These are phyloP conservation scores for Canis aureus DNA, from an alignment of 2,113 vertebrate species.

Conservation along the genomic window DNA sequence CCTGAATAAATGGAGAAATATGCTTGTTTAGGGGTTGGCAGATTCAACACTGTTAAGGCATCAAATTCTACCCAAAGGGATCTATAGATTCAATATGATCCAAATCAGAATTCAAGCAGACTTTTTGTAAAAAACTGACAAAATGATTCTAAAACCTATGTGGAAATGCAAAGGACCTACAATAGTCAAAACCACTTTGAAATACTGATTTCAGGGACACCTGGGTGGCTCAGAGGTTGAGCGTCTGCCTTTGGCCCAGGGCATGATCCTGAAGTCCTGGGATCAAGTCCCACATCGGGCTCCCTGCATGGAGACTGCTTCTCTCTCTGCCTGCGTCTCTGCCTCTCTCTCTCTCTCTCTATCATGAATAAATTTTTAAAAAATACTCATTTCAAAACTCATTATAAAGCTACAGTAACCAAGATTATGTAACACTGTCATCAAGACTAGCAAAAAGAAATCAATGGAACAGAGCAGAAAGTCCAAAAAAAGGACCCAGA, in stretches of 20 bases:
- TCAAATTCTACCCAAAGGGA: neutral
- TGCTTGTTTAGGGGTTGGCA: neutral
- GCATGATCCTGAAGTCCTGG: no score
- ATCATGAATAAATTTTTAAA: no score
- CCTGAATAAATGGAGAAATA: neutral
- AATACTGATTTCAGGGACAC: neutral
- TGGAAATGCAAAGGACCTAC: neutral
- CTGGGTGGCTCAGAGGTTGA: no score
- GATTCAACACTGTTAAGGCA: neutral
- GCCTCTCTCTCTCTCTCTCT: no score
- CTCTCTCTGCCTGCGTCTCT: no score
- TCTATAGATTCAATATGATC: neutral
- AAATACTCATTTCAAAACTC: neutral
- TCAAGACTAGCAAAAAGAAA: neutral
- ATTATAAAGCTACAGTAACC: constrained; percentile 2
- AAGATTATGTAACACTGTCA: neutral
- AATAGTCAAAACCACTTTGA: neutral
- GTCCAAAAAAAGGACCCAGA: neutral
- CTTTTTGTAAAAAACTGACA: neutral
- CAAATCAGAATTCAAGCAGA: neutral
- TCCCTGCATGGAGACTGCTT: no score
- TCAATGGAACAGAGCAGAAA: neutral
- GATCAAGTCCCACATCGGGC: no score
- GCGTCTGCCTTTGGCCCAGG: no score
- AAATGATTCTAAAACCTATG: neutral